Conservation (phyloP, 2,797 vertebrate species). For the Limosa lapponica region DNA sequence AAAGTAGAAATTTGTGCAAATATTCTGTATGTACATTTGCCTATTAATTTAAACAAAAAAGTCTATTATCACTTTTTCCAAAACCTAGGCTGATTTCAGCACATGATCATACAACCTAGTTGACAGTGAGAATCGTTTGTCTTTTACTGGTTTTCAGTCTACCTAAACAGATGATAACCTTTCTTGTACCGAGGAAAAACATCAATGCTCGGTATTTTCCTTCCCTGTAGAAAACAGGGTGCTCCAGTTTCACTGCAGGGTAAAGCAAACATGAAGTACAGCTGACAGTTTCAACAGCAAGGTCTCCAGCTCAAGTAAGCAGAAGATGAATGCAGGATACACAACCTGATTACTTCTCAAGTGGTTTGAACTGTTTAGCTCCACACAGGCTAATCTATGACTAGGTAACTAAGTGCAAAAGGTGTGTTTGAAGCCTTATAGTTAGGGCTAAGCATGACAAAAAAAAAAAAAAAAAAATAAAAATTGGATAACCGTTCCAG, state of each 20-base stretch:
- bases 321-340: not conserved
- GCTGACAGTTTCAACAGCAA: not conserved
- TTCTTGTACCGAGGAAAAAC: not conserved
- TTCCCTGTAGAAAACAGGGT: not conserved
- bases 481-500: rapidly evolving
- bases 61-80: not conserved
- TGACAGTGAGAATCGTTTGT: not conserved
- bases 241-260: not conserved
- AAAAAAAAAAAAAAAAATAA: not conserved
- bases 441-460: not conserved
- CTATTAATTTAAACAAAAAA: not conserved
- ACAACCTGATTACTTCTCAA: not conserved
- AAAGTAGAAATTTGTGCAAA: not conserved
- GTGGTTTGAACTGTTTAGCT: not conserved
- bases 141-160: not conserved
- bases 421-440: not conserved
- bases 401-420: not conserved
- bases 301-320: not conserved
- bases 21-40: not conserved
- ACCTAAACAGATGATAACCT: not conserved
- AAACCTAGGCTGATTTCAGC: not conserved
- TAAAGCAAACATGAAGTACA: not conserved
- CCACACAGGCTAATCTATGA: not conserved
- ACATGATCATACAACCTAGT: not conserved
- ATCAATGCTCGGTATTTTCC: not conserved